Evolutionary conservation across 2,888 invertebrate genomes (phyloP).

Genomic region (Hirtodrosophila duncani): DNA sequence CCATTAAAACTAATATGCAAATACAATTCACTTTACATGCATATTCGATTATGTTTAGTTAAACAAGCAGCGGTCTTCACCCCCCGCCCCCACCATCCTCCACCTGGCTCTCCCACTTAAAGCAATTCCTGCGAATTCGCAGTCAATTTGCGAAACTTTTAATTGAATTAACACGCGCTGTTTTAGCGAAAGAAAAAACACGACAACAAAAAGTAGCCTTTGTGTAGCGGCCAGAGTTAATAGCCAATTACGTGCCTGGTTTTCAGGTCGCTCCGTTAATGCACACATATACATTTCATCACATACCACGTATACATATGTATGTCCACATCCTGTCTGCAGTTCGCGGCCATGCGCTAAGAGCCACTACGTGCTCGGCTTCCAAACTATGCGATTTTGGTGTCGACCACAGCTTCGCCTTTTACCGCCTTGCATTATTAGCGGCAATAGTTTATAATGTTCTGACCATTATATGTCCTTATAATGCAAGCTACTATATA

Average conservation of each 20-base stretch:
- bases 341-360: conserved; percentile 29
- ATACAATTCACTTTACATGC: conserved; percentile 66
- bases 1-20: conserved; percentile 47
- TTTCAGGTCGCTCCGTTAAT: conserved; percentile 19
- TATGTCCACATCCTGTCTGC: conserved; percentile 18
- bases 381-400: conserved; percentile 62
- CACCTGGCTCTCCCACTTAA: conserved; percentile 17
- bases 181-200: conserved; percentile 34
- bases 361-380: conserved; percentile 53
- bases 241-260: conserved; percentile 63
- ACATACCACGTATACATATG: conserved; percentile 8
- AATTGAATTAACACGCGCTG: conserved; percentile 59
- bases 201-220: conserved; percentile 32
- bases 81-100: too few species aligned
- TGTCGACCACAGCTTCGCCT: background rate
- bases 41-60: conserved; percentile 55
- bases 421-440: background rate
- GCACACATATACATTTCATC: conserved; percentile 3
- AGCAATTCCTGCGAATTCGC: conserved; percentile 26
- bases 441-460: conserved; percentile 45
- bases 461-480: conserved; percentile 19
- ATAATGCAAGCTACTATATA: conserved; percentile 17
- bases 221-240: conserved; percentile 47
- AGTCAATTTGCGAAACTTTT: conserved; percentile 60
- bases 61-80: conserved; percentile 2